Percentiles rank a stretch among this genome's conserved stretches.
phyloP scores from a whole-genome alignment of 2,888 invertebrate species.

The Aspidiotus destructor region DNA sequence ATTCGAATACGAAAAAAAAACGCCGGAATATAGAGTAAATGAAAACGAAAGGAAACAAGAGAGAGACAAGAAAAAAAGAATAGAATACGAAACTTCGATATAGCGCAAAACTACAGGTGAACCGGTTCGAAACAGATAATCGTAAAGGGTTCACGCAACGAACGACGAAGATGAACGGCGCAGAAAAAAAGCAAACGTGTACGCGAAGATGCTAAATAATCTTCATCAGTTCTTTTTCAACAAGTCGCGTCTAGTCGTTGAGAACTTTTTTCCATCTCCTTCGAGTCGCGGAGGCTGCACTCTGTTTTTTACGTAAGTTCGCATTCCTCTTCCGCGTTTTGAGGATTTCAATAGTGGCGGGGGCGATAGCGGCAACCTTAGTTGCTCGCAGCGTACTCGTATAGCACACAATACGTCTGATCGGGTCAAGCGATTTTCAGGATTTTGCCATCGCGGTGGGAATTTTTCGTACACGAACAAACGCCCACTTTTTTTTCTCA shows the following conservation, averaged over 20 bases:
- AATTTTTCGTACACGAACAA: not conserved
- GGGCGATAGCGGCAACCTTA: not conserved
- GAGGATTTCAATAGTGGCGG: constrained; percentile 5
- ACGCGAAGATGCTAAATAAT: constrained; percentile 18
- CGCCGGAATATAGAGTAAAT: too few species aligned
- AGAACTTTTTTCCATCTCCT: constrained; percentile 22
- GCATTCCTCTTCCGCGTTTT: constrained; percentile 23
- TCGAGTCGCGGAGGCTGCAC: constrained; percentile 1
- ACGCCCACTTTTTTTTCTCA: too few species aligned
- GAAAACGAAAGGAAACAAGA: too few species aligned
- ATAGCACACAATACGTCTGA: not conserved
- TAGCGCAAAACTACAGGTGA: too few species aligned
- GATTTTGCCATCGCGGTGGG: not conserved
- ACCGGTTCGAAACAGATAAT: too few species aligned
- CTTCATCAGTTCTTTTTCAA: constrained; percentile 26
- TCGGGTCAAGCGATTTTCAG: constrained; percentile 6
- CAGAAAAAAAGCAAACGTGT: constrained; percentile 20
- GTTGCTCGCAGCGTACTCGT: not conserved
- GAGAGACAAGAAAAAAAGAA: too few species aligned
- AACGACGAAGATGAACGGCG: not conserved
- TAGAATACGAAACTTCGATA: too few species aligned
- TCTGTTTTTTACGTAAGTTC: constrained; percentile 26
- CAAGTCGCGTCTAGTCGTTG: constrained; percentile 9
- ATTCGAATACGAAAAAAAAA: too few species aligned
- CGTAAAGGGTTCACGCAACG: too few species aligned